phyloP scores from a whole-genome alignment of 35 echinoderm and acorn worm genomes.

The Acanthaster planci region DNA sequence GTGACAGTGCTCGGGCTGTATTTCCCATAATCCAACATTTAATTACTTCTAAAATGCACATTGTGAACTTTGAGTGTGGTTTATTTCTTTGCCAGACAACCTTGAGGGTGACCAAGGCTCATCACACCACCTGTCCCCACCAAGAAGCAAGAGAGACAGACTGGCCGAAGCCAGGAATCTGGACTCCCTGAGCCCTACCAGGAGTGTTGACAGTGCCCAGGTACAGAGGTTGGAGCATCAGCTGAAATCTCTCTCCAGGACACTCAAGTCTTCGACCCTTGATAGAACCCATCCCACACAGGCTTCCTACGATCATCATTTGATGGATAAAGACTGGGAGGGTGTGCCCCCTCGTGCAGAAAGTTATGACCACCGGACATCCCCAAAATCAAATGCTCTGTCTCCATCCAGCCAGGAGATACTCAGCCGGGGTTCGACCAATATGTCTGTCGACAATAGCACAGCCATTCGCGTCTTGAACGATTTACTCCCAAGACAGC shows the following conservation, averaged over 20 bases:
- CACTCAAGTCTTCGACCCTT: not conserved
- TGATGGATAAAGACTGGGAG: not conserved
- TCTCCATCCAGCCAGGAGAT: slow-evolving; percentile 62
- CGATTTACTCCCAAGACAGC: slow-evolving; percentile 43
- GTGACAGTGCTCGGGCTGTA: no score
- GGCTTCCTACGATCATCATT: not conserved
- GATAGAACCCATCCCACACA: not conserved
- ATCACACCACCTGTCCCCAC: not conserved
- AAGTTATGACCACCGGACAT: not conserved
- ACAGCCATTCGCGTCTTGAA: slow-evolving; percentile 74
- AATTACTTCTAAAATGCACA: no score
- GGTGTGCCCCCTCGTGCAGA: not conserved
- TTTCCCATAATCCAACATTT: no score
- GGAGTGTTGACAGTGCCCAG: slow-evolving; percentile 4
- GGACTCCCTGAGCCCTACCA: not conserved
- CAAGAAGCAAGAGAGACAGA: not conserved
- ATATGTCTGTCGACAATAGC: slow-evolving; percentile 66
- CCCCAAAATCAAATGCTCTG: not conserved
- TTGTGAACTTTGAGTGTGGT: no score
- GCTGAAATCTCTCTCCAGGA: slow-evolving; percentile 2
- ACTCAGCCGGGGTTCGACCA: slow-evolving; percentile 52
- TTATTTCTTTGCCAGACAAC: not conserved
- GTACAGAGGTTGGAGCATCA: not conserved
- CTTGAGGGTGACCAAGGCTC: not conserved
- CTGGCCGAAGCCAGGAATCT: not conserved